These are phyloP conservation scores for Aphis craccivora DNA, from an alignment of 1,140 invertebrate genomes.

Conservation along the genomic window DNA sequence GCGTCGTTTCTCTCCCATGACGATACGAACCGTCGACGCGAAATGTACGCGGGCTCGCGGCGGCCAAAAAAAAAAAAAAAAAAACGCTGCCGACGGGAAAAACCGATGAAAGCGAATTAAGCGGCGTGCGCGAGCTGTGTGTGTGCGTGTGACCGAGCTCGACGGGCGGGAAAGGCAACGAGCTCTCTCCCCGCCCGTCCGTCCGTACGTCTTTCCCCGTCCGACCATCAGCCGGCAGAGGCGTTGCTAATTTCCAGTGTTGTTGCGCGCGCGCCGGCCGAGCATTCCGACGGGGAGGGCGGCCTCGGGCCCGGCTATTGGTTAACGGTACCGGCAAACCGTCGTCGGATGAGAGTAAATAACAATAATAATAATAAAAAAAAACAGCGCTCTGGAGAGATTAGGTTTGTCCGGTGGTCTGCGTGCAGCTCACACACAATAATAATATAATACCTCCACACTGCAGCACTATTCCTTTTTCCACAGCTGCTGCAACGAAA, in stretches of 20 bases:
- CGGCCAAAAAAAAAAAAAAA: no score
- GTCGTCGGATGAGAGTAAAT: conserved; percentile 37
- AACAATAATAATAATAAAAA: conserved; percentile 6
- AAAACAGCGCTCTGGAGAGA: not conserved
- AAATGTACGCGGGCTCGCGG: not conserved
- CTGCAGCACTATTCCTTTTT: no score
- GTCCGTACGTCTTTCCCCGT: not conserved
- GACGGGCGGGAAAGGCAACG: not conserved
- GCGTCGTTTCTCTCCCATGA: not conserved
- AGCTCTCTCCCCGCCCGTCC: not conserved
- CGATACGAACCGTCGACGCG: not conserved
- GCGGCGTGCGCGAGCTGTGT: not conserved
- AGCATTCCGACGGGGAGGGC: conserved; percentile 44
- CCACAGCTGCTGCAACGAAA: not conserved
- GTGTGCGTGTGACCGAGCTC: not conserved
- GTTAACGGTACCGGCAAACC: conserved; percentile 56
- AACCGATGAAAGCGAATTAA: conserved; percentile 33
- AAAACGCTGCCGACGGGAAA: not conserved
- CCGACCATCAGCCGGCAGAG: not conserved
- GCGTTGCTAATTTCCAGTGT: conserved; percentile 56
- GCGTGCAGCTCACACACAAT: not conserved
- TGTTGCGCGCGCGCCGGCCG: conserved; percentile 35
- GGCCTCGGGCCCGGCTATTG: conserved; percentile 51
- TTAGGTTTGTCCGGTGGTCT: not conserved
- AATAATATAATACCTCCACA: not conserved